Conservation (phyloP, 2,888 invertebrate species). For the Oasisia sp. region DNA sequence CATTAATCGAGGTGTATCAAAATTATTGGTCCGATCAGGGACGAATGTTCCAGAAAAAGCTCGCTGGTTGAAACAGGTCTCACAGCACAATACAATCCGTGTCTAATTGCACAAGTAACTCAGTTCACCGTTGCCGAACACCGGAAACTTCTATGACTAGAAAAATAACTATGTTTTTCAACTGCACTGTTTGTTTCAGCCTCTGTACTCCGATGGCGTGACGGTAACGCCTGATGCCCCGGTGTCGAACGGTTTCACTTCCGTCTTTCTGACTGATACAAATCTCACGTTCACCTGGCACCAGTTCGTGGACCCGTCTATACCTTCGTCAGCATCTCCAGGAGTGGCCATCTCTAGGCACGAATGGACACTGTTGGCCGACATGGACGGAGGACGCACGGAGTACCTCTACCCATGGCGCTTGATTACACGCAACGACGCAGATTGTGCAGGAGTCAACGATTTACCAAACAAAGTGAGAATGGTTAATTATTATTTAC, state of each 20-base stretch:
- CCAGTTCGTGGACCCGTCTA: background rate
- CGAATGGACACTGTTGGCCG: conserved; percentile 4
- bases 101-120: background rate
- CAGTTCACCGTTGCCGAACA: too few species aligned
- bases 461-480: background rate
- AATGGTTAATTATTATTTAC: too few species aligned
- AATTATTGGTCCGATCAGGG: too few species aligned
- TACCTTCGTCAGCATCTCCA: background rate
- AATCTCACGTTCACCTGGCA: background rate
- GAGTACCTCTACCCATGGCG: background rate
- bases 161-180: background rate
- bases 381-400: background rate
- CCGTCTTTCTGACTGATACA: background rate
- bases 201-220: conserved; percentile 6
- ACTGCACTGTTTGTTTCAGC: background rate
- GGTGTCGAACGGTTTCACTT: background rate
- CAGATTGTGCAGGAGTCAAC: background rate
- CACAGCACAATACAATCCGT: background rate
- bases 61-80: too few species aligned
- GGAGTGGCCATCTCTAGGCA: background rate
- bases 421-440: background rate
- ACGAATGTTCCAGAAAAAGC: too few species aligned
- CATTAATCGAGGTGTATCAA: too few species aligned
- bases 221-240: conserved; percentile 19
- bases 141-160: too few species aligned